These are phyloP conservation scores for Polylopha cassiicola DNA, from an alignment of 2,888 invertebrate species.

Conservation along the genomic window DNA sequence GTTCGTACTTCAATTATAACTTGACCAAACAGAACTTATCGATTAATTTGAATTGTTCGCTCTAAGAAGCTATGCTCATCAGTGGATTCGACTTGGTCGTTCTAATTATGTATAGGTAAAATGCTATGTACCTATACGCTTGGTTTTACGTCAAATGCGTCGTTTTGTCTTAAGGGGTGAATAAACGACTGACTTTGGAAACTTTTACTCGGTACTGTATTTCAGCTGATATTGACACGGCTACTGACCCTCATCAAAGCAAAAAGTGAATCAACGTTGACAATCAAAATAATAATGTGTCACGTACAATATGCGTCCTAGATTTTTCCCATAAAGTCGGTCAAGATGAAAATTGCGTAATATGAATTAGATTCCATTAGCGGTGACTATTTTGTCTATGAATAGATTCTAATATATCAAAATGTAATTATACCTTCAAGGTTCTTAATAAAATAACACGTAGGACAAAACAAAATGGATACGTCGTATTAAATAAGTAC, in stretches of 20 bases:
- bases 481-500: too few relatives aligned
- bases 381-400: conserved; percentile 31
- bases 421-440: conserved; percentile 39
- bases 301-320: conserved; percentile 39
- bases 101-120: too few relatives aligned
- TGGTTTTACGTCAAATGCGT: too few relatives aligned
- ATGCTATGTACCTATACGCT: too few relatives aligned
- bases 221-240: conserved; percentile 9
- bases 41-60: conserved; percentile 16
- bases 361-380: conserved; percentile 41
- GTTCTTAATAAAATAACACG: conserved; percentile 30
- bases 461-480: too few relatives aligned
- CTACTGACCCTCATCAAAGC: conserved; percentile 15
- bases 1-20: conserved; percentile 36
- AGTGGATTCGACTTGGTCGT: too few relatives aligned
- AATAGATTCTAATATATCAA: conserved; percentile 30
- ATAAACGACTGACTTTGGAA: too few relatives aligned
- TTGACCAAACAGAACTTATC: conserved; percentile 26
- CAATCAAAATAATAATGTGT: conserved; percentile 24
- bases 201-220: not conserved
- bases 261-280: conserved; percentile 15
- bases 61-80: not conserved
- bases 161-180: too few relatives aligned
- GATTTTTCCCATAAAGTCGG: conserved; percentile 48
- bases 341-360: conserved; percentile 54